Conservation (phyloP, 2,797 vertebrate species). For the Limnodromus scolopaceus region DNA sequence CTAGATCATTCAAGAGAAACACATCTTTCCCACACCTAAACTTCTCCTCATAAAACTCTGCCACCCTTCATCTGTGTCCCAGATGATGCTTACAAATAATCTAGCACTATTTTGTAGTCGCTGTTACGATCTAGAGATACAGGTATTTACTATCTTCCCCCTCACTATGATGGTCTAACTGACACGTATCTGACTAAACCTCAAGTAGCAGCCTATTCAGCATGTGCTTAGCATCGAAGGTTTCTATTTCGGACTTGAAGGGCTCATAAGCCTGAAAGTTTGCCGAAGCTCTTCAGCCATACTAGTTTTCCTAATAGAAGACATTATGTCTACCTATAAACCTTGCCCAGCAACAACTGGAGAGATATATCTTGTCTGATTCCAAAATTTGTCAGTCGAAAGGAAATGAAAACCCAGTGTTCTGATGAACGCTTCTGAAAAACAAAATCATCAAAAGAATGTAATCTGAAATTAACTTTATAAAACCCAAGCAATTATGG, state of each 20-base stretch:
- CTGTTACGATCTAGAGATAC: background rate
- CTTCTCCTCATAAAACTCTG: background rate
- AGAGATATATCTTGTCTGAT: background rate
- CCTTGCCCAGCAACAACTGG: background rate
- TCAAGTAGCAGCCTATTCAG: background rate
- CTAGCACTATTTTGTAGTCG: fast-evolving
- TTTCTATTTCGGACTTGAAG: background rate
- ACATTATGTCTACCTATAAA: background rate
- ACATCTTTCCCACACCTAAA: background rate
- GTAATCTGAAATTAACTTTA: background rate
- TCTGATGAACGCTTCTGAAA: background rate
- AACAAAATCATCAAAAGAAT: background rate
- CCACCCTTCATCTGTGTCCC: background rate
- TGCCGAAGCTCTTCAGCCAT: background rate
- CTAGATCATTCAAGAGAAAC: background rate
- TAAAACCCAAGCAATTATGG: background rate
- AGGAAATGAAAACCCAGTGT: background rate
- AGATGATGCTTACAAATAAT: background rate
- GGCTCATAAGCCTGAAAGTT: background rate
- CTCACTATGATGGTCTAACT: background rate
- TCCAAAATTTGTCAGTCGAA: background rate
- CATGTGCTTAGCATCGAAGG: background rate
- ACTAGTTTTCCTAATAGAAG: background rate
- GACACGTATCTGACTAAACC: background rate
- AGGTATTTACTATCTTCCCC: background rate